Conservation (phyloP, 2,113 vertebrate genomes). For the Planiliza haematocheilus region DNA sequence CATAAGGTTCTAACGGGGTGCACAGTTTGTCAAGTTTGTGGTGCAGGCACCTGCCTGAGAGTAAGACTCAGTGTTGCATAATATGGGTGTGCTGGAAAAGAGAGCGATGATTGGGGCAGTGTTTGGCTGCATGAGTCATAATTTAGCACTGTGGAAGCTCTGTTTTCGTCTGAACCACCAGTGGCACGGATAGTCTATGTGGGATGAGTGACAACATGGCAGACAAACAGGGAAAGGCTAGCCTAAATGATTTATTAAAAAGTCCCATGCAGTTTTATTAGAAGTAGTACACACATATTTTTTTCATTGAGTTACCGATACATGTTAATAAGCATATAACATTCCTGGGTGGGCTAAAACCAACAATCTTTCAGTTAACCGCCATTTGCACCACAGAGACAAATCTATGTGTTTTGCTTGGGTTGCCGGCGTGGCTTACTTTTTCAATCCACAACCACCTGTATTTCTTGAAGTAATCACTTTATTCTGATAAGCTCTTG, state of each 20-base stretch:
- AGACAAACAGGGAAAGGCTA: not conserved
- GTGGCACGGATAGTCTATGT: not conserved
- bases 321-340: no score
- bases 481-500: no score
- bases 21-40: not conserved
- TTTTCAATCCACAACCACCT: no score
- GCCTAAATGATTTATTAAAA: not conserved
- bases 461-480: no score
- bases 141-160: slow-evolving; percentile 43
- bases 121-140: slow-evolving; percentile 51
- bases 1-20: not conserved
- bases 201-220: not conserved
- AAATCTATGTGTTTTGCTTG: no score
- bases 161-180: slow-evolving; percentile 48
- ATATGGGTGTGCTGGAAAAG: slow-evolving; percentile 34
- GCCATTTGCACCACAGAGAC: no score
- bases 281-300: not conserved
- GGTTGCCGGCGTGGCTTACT: no score
- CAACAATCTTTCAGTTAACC: no score
- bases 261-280: not conserved
- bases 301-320: no score
- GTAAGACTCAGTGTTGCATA: slow-evolving; percentile 27
- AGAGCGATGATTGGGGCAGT: not conserved
- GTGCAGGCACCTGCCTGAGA: slow-evolving; percentile 56
- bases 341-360: no score